A percentile compares a stretch with the other conserved stretches of the same genome.
Conservation (phyloP, 2,888 invertebrate species). For the Acleris sparsana region DNA sequence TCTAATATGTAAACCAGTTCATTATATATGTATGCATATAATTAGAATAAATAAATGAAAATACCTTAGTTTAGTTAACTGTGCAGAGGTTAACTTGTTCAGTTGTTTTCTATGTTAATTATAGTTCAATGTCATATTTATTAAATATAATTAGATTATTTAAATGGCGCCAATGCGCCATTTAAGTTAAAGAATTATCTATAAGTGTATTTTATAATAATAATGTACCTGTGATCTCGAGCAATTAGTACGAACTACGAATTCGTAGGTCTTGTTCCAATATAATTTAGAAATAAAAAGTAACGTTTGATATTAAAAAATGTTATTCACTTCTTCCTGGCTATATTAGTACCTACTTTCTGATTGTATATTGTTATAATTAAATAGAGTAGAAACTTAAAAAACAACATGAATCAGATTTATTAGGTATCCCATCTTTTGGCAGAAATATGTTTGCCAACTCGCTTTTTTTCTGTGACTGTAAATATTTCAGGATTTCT, state of each 20-base stretch:
- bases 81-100: constrained; percentile 26
- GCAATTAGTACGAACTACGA: constrained; percentile 72
- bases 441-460: too few relatives aligned
- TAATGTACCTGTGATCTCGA: constrained; percentile 72
- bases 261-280: constrained; percentile 73
- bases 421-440: too few relatives aligned
- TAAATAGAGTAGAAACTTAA: too few relatives aligned
- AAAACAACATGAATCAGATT: too few relatives aligned
- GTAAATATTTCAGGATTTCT: too few relatives aligned
- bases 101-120: constrained; percentile 20
- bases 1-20: too few relatives aligned
- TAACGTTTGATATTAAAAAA: constrained; percentile 41
- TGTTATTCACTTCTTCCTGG: constrained; percentile 40
- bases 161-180: not conserved
- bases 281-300: constrained; percentile 49
- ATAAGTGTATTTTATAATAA: constrained; percentile 13
- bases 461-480: too few relatives aligned
- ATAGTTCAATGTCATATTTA: constrained; percentile 41
- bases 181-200: not conserved
- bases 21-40: constrained; percentile 27
- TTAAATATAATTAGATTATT: constrained; percentile 34
- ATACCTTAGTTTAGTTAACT: constrained; percentile 8
- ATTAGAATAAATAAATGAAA: constrained; percentile 21
- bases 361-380: not conserved
- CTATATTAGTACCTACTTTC: not conserved